Evolutionary conservation across 2,888 invertebrate species (phyloP).

Genomic region (Terebella lapidaria): DNA sequence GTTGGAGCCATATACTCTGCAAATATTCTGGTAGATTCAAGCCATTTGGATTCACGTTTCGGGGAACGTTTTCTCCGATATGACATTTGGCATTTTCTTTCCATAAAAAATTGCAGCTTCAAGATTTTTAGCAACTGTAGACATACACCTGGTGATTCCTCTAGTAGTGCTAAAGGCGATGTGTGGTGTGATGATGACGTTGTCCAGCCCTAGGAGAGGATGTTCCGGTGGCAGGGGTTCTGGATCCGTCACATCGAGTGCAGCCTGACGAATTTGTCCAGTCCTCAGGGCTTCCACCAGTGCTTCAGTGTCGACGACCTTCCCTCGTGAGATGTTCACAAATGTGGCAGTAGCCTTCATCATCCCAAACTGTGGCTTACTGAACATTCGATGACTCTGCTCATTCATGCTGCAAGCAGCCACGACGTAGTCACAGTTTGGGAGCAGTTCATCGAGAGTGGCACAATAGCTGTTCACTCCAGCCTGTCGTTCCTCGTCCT

Average conservation of each 20-base stretch:
- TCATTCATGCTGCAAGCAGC: slow-evolving; percentile 16
- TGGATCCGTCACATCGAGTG: no score
- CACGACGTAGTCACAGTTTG: slow-evolving; percentile 15
- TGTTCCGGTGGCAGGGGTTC: no score
- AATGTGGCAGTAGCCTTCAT: slow-evolving; percentile 19
- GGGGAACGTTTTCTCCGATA: no score
- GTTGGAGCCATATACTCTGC: no score
- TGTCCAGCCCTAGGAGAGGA: no score
- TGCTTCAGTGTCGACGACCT: slow-evolving; percentile 25
- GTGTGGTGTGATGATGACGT: no score
- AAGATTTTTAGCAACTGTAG: slow-evolving; percentile 12
- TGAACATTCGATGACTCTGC: slow-evolving; percentile 11
- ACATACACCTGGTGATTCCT: slow-evolving; percentile 14
- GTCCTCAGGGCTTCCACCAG: slow-evolving; percentile 24
- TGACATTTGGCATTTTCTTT: no score
- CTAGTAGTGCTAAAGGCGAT: slow-evolving; percentile 17
- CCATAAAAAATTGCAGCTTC: slow-evolving; percentile 15
- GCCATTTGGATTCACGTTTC: no score
- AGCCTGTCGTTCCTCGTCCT: slow-evolving; percentile 10
- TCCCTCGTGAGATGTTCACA: slow-evolving; percentile 20
- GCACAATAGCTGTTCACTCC: no score
- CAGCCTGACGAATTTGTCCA: slow-evolving; percentile 24
- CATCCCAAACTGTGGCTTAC: slow-evolving; percentile 10
- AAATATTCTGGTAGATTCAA: no score
- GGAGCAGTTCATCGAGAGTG: slow-evolving; percentile 17